These are phyloP conservation scores for Spicauda simplicius DNA, from an alignment of 2,888 invertebrate species.

Conservation along the genomic window DNA sequence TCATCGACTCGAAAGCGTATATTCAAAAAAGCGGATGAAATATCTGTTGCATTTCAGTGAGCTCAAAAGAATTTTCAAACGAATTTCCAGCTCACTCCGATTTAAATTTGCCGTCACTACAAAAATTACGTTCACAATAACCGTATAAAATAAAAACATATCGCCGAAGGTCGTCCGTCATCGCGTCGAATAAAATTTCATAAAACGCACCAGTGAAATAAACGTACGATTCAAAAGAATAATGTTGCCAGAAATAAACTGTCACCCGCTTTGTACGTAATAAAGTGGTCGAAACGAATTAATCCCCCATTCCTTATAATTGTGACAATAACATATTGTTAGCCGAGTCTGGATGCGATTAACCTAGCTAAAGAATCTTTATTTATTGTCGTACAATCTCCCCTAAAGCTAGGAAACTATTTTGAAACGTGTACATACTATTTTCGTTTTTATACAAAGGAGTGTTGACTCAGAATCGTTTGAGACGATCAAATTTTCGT, in stretches of 20 bases:
- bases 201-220: conserved; percentile 32
- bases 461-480: conserved; percentile 32
- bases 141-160: conserved; percentile 33
- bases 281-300: conserved; percentile 71
- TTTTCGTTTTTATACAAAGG: conserved; percentile 4
- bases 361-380: conserved; percentile 58
- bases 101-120: conserved; percentile 25
- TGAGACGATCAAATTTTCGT: conserved; percentile 15
- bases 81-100: conserved; percentile 25
- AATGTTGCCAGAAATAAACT: conserved; percentile 57
- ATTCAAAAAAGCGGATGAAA: conserved; percentile 23
- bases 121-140: conserved; percentile 34
- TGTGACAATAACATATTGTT: conserved; percentile 74
- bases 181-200: conserved; percentile 32
- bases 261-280: conserved; percentile 52
- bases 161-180: conserved; percentile 31
- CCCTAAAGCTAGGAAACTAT: conserved; percentile 35
- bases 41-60: conserved; percentile 32
- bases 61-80: conserved; percentile 27
- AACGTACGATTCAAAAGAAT: conserved; percentile 38
- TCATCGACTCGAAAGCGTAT: conserved; percentile 19
- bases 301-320: conserved; percentile 67
- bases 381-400: conserved; percentile 54
- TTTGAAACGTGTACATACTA: conserved; percentile 6
- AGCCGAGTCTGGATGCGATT: conserved; percentile 58